phyloP scores from a whole-genome alignment of 2,113 vertebrate species.

The Python bivittatus region DNA sequence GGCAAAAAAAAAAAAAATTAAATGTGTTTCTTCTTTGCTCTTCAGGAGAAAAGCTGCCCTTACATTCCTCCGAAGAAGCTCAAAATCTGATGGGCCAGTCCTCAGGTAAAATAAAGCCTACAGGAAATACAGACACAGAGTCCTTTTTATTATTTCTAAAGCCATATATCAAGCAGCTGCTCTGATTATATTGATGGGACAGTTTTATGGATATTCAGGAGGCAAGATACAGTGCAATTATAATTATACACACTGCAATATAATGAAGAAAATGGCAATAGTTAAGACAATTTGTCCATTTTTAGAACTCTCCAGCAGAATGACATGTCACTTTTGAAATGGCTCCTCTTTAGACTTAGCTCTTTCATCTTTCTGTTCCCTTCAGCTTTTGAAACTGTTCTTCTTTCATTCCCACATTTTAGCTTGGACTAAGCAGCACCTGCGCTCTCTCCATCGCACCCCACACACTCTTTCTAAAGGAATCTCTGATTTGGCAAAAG shows the following conservation, averaged over 20 bases:
- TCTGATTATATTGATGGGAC: slow-evolving; percentile 8
- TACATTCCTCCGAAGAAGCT: slow-evolving; percentile 88
- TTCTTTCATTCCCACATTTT: background rate
- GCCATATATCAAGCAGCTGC: background rate
- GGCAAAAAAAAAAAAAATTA: slow-evolving; percentile 75
- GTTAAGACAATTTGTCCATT: background rate
- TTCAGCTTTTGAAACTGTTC: background rate
- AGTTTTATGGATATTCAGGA: slow-evolving; percentile 28
- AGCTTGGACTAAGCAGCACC: background rate
- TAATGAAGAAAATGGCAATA: background rate
- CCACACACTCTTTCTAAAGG: background rate
- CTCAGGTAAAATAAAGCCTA: slow-evolving; percentile 76
- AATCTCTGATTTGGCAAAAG: background rate
- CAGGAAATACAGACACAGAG: slow-evolving; percentile 51
- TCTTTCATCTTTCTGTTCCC: background rate
- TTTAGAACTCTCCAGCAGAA: background rate
- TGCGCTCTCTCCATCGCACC: background rate
- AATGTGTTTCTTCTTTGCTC: slow-evolving; percentile 85
- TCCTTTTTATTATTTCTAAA: slow-evolving; percentile 27
- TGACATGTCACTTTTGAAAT: background rate
- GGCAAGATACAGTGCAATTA: background rate
- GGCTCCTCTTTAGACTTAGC: background rate
- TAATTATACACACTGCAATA: background rate
- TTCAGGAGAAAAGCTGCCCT: slow-evolving; percentile 88
- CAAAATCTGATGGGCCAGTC: slow-evolving; percentile 87